Evolutionary conservation across 2,888 invertebrate genomes (phyloP), one percentile per base, ranked within the genome.

Genomic region (Lasioglossum morio): DNA sequence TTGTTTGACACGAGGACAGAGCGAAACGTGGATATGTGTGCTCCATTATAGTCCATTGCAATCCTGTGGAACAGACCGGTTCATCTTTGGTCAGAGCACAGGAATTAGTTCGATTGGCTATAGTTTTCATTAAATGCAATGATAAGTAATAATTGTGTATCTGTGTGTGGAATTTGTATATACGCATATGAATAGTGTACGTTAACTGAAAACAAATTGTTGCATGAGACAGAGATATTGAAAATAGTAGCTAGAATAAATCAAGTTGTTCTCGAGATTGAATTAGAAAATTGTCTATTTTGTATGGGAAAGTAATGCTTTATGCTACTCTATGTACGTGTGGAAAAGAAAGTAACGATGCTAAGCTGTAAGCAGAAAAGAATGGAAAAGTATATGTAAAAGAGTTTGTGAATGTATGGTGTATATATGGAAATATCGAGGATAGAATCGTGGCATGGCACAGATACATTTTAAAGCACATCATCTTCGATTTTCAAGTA

Each of bases 1-100:
- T 95, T 92, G 96, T 95, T 94, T 97, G 97, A 95, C 97, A 96
- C 95, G 97, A 96, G 93, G 97, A 95, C 94, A 95, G 96, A 95
- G 97, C 96, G 96, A 97, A 97, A 95, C 97, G 97, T 95, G 97
- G 95, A 96, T 97, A 97, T 94, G 97, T 96, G 95, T 97, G 97
- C 96, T 98, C 98, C 97, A 98, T 97, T 96, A 98, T 97, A 96
- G 97, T 97, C 98, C 98, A 98, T 96, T 97, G 98, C 96, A 97
- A 97, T 96, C 97, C 98, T 98, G 97, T 96, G 85, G 91, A 91
- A 91, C 91, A 91, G 91, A 91, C 91, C 91, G 90, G 87, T 90
- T 91, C 81, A 91, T 86, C 84, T 87, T 91, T 91, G 90, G 92
- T 92, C 92, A 92, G 91, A 92, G 90, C 91, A 92, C 91, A 87